Conservation (phyloP, 2,797 vertebrate genomes). For the Onychomys leucogaster region DNA sequence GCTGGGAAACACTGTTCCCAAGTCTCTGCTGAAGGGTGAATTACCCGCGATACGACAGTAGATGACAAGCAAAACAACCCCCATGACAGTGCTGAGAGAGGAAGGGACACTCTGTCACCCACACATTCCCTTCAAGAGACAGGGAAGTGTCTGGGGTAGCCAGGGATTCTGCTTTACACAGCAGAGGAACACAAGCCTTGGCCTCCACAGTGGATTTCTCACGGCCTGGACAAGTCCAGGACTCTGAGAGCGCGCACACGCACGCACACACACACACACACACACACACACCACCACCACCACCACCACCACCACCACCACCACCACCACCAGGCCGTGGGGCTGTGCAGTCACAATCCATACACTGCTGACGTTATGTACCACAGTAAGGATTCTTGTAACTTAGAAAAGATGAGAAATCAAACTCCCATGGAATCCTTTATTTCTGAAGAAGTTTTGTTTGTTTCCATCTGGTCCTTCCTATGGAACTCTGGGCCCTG, state of each 20-base stretch:
- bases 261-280: no score
- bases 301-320: no score
- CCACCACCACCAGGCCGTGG: neutral
- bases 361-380: neutral
- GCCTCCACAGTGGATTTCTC: neutral
- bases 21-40: conserved; percentile 63
- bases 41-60: conserved; percentile 53
- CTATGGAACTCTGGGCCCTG: neutral
- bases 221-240: conserved; percentile 64
- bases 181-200: neutral
- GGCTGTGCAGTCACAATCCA: conserved; percentile 49
- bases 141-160: neutral
- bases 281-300: no score
- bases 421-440: conserved; percentile 23
- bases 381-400: neutral
- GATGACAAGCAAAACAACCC: neutral
- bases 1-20: conserved; percentile 22
- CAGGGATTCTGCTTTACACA: neutral
- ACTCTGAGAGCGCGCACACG: conserved; percentile 76
- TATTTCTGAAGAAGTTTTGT: neutral
- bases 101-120: conserved; percentile 5
- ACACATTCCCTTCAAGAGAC: neutral
- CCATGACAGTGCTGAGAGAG: conserved; percentile 21
- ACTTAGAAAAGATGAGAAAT: conserved; percentile 56
- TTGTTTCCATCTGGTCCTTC: neutral